phyloP scores from a whole-genome alignment of 2,888 invertebrate genomes.

The Choristoneura rosaceana region DNA sequence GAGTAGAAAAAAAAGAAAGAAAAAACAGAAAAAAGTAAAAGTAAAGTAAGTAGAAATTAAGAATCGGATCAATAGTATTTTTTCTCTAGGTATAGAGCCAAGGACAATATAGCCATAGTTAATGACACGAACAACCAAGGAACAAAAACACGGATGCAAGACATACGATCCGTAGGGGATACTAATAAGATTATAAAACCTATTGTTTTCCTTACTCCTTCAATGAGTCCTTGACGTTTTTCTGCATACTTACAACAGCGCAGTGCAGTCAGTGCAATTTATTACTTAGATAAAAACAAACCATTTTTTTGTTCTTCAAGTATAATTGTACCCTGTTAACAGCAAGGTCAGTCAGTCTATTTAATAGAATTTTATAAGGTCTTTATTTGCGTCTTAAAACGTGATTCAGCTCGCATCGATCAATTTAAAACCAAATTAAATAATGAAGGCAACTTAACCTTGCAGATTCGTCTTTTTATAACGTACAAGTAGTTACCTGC shows the following conservation, averaged over 20 bases:
- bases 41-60: too few relatives aligned
- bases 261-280: slow-evolving; percentile 5
- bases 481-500: too few relatives aligned
- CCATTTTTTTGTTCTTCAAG: slow-evolving; percentile 21
- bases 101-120: slow-evolving; percentile 46
- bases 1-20: too few relatives aligned
- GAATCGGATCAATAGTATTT: too few relatives aligned
- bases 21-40: too few relatives aligned
- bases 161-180: slow-evolving; percentile 50
- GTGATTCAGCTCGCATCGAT: neutral
- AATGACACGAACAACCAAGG: slow-evolving; percentile 52
- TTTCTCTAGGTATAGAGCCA: too few relatives aligned
- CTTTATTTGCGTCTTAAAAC: neutral
- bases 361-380: slow-evolving; percentile 18
- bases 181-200: slow-evolving; percentile 39
- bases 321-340: slow-evolving; percentile 24
- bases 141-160: slow-evolving; percentile 75
- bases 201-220: slow-evolving; percentile 31
- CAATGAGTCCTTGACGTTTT: slow-evolving; percentile 28
- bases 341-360: slow-evolving; percentile 30
- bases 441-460: neutral
- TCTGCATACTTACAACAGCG: neutral
- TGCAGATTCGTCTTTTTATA: too few relatives aligned
- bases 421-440: neutral
- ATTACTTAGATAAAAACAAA: slow-evolving; percentile 17